A percentile compares a stretch with the other conserved stretches of the same genome.
Evolutionary conservation across 2,113 vertebrate species (phyloP).

Genomic region (Lutjanus erythropterus): DNA sequence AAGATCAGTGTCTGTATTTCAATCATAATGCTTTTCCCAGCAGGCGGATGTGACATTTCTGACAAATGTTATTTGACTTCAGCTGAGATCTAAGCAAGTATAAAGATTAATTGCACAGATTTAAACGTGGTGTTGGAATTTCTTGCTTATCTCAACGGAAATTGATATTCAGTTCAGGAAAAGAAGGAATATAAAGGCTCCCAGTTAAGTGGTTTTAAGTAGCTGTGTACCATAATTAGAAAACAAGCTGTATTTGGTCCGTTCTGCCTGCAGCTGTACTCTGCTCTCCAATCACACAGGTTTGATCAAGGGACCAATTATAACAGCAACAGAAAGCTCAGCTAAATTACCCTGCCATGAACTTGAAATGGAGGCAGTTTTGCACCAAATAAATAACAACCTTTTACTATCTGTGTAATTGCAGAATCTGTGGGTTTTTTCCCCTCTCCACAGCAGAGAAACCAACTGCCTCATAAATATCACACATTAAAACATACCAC

Average conservation of each 20-base stretch:
- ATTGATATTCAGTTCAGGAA: conserved; percentile 17
- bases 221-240: conserved; percentile 24
- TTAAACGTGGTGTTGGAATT: neutral
- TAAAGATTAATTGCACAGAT: neutral
- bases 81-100: neutral
- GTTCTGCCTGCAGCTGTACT: conserved; percentile 21
- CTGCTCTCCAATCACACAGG: conserved; percentile 38
- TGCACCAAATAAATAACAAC: conserved; percentile 38
- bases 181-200: conserved; percentile 21
- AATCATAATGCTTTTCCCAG: conserved; percentile 4
- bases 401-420: conserved; percentile 41
- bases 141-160: neutral
- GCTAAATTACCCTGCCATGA: conserved; percentile 43
- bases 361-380: conserved; percentile 32
- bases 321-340: conserved; percentile 28
- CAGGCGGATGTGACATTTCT: conserved; percentile 46
- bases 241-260: conserved; percentile 5
- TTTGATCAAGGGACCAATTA: conserved; percentile 73
- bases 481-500: conserved; percentile 30
- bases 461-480: conserved; percentile 1
- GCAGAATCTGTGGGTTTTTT: neutral
- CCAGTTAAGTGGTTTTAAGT: conserved; percentile 30
- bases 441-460: neutral
- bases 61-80: conserved; percentile 35
- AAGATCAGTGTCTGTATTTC: conserved; percentile 37